These are phyloP conservation scores for Gyrodactylus salaris DNA, from an alignment of 1,140 invertebrate genomes.

Conservation along the genomic window DNA sequence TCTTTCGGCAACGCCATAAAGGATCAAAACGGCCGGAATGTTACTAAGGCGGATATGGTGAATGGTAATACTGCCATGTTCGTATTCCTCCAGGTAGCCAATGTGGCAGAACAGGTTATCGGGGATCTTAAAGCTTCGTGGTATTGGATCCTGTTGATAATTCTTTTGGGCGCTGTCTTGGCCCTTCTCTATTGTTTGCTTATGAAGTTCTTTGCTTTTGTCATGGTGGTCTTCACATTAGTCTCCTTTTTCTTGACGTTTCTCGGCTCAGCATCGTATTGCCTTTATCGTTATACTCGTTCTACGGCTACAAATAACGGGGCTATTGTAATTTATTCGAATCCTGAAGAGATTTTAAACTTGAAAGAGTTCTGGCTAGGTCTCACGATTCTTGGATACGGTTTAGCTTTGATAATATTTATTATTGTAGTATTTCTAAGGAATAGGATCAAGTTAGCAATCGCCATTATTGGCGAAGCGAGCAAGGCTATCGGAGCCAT, in stretches of 20 bases:
- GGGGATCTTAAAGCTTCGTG: neutral
- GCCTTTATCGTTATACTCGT: neutral
- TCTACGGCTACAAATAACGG: neutral
- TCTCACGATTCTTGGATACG: slow-evolving; percentile 27
- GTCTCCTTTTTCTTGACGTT: neutral
- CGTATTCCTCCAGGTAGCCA: neutral
- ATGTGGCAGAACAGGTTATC: neutral
- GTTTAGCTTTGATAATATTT: slow-evolving; percentile 27
- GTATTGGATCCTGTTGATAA: neutral
- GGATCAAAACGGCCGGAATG: neutral
- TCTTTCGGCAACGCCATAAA: neutral
- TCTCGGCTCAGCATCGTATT: neutral
- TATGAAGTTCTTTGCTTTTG: neutral
- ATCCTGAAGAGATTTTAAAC: neutral
- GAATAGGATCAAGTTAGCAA: slow-evolving; percentile 47
- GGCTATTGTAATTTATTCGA: neutral
- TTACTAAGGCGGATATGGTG: neutral
- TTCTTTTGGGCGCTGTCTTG: neutral
- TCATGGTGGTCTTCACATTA: neutral
- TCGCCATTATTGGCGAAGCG: slow-evolving; percentile 46
- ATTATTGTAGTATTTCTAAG: slow-evolving; percentile 46
- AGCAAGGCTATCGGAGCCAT: slow-evolving; percentile 43
- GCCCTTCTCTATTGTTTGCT: neutral
- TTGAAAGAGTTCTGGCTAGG: neutral
- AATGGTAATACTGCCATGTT: neutral